Base-by-base conservation (phyloP, 2,888 invertebrate genomes). In the Clunio marinus region DNA sequence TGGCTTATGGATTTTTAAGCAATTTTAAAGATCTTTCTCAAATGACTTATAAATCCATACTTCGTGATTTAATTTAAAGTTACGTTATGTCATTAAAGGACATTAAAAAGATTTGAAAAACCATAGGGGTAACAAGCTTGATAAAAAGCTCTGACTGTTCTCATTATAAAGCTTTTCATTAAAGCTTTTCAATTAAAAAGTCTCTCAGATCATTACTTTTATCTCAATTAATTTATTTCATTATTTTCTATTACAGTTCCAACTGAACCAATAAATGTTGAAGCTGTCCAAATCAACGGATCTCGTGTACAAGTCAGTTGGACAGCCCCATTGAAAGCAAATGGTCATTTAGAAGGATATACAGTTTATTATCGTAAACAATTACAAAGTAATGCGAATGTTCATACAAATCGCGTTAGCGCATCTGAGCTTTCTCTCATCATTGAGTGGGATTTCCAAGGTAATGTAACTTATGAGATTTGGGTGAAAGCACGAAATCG, bases 281-380 rank as follows among this genome's bases (percentile, higher is more conserved):
- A 82, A 0, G 86, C 85, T 0, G 80, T 79, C 0, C 89, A 90
- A 74, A 78, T 82, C 70, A 84, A 86, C 72, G 86, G 85, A 0
- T 81, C 82, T 1, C 78, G 85, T n/a, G 83, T 91, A 15, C 80
- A 84, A 71, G 80, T 91, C 0, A 77, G 82, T 0, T 93, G 92
- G 92, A 82, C 84, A 70, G 79, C 83, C 8, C 91, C 92, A 0
- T 75, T 76, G 1, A 74, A 79, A 28, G 83, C 88, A 0, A 85
- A 85, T 70, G 91, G 91, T 0, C 72, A 79, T 0, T 81, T 91
- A 1, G 78, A 75, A 0, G 78, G 80, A 51, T 92, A 91, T 76
- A 80, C 81, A 51, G 84, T 88, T 0, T 84, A 82, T 74, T 84
- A 87, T 75, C 82, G 83, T 1, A 88, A 90, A 0, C 84, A 84